These are phyloP conservation scores for Elephas maximus DNA, from an alignment of 2,113 vertebrate species.

Conservation along the genomic window DNA sequence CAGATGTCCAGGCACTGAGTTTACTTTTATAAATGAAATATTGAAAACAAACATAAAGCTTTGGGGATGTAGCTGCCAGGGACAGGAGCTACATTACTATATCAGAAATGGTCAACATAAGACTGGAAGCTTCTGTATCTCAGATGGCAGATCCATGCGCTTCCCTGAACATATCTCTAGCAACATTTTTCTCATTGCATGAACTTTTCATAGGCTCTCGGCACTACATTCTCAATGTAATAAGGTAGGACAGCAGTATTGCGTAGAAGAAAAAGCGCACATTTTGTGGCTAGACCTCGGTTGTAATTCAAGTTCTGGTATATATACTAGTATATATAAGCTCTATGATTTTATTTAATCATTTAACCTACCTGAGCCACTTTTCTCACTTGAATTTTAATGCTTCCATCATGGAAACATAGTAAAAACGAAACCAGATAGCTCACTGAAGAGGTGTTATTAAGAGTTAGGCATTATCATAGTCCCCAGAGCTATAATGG, in stretches of 20 bases:
- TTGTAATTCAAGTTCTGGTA: not conserved
- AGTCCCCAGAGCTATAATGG: not conserved
- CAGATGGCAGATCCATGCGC: not conserved
- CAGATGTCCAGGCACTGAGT: conserved; percentile 76
- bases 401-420: not conserved
- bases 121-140: conserved; percentile 19
- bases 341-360: not conserved
- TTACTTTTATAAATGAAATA: conserved; percentile 85
- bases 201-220: not conserved
- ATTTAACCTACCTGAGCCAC: not conserved
- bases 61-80: conserved; percentile 49
- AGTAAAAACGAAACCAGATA: not conserved
- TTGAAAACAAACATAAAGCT: conserved; percentile 77
- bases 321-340: not conserved
- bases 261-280: not conserved
- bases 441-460: not conserved
- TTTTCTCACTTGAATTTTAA: conserved; percentile 46
- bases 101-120: conserved; percentile 70
- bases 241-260: not conserved
- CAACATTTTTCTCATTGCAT: conserved; percentile 6
- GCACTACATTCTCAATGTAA: not conserved
- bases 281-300: not conserved
- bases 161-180: not conserved
- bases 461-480: not conserved
- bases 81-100: conserved; percentile 44